Conservation (phyloP, 37 sponge, comb jelly and placozoan species). For the Halichondria panicea region DNA sequence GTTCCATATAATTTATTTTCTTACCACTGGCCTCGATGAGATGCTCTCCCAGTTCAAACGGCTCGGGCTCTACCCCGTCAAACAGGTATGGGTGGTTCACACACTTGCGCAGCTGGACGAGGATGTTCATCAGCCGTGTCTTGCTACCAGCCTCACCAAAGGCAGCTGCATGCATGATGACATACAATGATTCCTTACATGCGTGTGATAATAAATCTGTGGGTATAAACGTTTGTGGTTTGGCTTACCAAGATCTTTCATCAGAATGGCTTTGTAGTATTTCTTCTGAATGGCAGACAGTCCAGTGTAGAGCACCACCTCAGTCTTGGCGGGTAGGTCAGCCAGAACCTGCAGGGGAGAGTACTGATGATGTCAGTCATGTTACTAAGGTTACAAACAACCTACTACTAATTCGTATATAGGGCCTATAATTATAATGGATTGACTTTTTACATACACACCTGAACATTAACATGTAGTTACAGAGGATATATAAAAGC, state of each 20-base stretch:
- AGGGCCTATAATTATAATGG: too few relatives aligned
- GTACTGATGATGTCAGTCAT: neutral
- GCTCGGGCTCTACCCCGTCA: conserved; percentile 92
- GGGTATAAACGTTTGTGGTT: neutral
- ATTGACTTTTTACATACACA: too few relatives aligned
- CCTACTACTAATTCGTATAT: too few relatives aligned
- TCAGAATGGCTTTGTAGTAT: conserved; percentile 76
- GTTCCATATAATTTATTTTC: neutral
- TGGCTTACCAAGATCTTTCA: conserved; percentile 63
- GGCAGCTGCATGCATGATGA: conserved; percentile 31
- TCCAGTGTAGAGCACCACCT: conserved; percentile 72
- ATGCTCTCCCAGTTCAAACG: conserved; percentile 91
- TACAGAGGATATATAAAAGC: neutral
- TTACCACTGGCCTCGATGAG: conserved; percentile 80
- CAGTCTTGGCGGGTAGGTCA: conserved; percentile 67
- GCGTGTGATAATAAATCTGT: neutral
- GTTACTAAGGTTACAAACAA: neutral
- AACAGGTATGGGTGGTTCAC: conserved; percentile 94
- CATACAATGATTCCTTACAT: neutral
- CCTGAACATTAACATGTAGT: neutral
- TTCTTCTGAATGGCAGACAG: conserved; percentile 83
- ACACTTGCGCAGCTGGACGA: conserved; percentile 90
- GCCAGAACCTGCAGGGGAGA: conserved; percentile 42
- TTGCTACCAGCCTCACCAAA: conserved; percentile 64
- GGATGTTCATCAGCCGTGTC: conserved; percentile 80